These are phyloP conservation scores for Fragum fragum DNA, from an alignment of 2,888 invertebrate species.

Conservation along the genomic window DNA sequence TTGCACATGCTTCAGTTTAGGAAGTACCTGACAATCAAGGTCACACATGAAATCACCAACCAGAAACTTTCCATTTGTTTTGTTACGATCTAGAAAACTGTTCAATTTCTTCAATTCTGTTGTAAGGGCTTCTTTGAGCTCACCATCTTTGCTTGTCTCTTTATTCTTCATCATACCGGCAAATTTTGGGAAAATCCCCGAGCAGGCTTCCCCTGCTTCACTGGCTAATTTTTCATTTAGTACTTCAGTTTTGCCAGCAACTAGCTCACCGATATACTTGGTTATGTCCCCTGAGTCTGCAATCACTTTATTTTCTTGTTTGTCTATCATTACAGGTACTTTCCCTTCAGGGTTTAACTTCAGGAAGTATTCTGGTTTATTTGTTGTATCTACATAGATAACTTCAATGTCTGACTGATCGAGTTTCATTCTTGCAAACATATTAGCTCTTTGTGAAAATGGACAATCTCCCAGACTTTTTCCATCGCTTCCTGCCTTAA, in stretches of 20 bases:
- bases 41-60: conserved; percentile 64
- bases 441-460: conserved; percentile 70
- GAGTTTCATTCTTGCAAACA: conserved; percentile 68
- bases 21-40: conserved; percentile 73
- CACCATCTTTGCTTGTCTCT: conserved; percentile 49
- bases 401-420: conserved; percentile 53
- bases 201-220: conserved; percentile 53
- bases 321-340: conserved; percentile 74
- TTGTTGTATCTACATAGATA: conserved; percentile 59
- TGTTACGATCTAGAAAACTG: conserved; percentile 54
- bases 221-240: neutral
- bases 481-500: conserved; percentile 74
- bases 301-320: conserved; percentile 56
- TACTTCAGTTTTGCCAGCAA: neutral
- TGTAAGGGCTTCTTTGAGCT: conserved; percentile 60
- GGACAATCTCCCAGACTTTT: conserved; percentile 75
- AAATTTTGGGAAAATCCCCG: conserved; percentile 71
- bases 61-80: conserved; percentile 50
- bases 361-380: conserved; percentile 70
- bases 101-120: conserved; percentile 67
- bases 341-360: conserved; percentile 69
- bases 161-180: conserved; percentile 73
- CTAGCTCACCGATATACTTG: conserved; percentile 60
- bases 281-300: conserved; percentile 72
- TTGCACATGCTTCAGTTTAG: conserved; percentile 70